Evolutionary conservation across 2,888 invertebrate genomes (phyloP).

Genomic region (Himalopsyche tibetana): DNA sequence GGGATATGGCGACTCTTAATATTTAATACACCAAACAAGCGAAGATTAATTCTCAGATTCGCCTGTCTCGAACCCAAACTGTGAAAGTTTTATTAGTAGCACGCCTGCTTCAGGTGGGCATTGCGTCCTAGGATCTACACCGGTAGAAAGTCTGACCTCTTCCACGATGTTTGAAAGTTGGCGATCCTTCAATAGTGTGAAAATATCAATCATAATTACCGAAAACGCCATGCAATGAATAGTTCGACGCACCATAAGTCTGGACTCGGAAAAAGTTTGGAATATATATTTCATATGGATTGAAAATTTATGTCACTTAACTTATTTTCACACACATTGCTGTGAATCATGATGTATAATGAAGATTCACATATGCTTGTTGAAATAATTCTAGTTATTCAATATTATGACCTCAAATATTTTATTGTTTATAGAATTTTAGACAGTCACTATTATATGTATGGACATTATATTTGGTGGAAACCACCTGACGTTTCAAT

Average conservation of each 20-base stretch:
- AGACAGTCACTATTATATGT: too few relatives aligned
- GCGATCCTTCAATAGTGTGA: background rate
- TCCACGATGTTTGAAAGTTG: background rate
- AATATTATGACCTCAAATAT: too few relatives aligned
- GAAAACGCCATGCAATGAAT: background rate
- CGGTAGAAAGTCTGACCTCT: background rate
- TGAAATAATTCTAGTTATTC: too few relatives aligned
- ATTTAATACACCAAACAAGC: slow-evolving; percentile 50
- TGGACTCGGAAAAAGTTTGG: background rate
- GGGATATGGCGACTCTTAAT: slow-evolving; percentile 6
- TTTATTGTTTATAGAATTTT: too few relatives aligned
- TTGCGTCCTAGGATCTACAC: background rate
- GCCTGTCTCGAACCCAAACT: slow-evolving; percentile 46
- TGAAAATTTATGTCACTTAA: background rate
- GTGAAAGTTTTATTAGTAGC: slow-evolving; percentile 59
- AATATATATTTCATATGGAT: background rate
- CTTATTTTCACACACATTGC: background rate
- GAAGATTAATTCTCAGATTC: slow-evolving; percentile 59
- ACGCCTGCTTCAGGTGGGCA: background rate
- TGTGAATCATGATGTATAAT: too few relatives aligned
- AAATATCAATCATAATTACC: background rate
- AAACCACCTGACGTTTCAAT: too few relatives aligned
- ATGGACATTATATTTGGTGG: too few relatives aligned
- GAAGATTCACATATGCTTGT: too few relatives aligned
- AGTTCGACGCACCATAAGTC: background rate